Percentiles rank a stretch among this genome's conserved stretches.
These are phyloP conservation scores for Myotis yumanensis DNA, from an alignment of 2,113 vertebrate genomes.

Conservation along the genomic window DNA sequence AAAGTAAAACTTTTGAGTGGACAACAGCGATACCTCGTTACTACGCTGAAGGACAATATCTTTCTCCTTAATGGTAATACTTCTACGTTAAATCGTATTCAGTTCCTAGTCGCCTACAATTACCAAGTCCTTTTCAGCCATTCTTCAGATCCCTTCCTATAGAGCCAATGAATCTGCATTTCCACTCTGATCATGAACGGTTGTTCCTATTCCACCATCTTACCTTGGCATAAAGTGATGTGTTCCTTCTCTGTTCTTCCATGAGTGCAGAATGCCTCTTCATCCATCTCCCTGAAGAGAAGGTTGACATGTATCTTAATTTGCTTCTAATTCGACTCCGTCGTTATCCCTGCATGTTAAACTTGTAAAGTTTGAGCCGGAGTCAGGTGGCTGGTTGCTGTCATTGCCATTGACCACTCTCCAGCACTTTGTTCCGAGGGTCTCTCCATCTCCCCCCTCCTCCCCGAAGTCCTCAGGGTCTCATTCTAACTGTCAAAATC, in stretches of 20 bases:
- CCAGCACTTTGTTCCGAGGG: background rate
- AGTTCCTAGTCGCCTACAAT: background rate
- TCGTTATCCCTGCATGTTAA: background rate
- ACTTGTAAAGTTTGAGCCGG: background rate
- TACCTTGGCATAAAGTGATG: background rate
- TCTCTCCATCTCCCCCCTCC: background rate
- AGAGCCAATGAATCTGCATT: background rate
- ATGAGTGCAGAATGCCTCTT: background rate
- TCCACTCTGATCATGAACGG: background rate
- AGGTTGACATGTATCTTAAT: background rate
- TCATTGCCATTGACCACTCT: background rate
- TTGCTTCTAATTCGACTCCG: background rate
- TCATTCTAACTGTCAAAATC: background rate
- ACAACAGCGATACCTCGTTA: background rate
- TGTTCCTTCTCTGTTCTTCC: background rate
- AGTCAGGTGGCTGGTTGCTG: background rate
- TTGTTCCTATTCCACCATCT: background rate
- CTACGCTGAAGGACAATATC: background rate
- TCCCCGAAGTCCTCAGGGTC: background rate
- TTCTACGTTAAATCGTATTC: background rate
- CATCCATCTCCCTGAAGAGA: background rate
- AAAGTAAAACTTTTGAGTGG: background rate
- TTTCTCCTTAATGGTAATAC: background rate
- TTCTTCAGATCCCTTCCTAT: background rate
- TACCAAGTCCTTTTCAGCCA: background rate